Percentiles rank a stretch among this genome's conserved stretches.
Evolutionary conservation across 2,888 invertebrate genomes (phyloP).

Genomic region (Thumatha senex): DNA sequence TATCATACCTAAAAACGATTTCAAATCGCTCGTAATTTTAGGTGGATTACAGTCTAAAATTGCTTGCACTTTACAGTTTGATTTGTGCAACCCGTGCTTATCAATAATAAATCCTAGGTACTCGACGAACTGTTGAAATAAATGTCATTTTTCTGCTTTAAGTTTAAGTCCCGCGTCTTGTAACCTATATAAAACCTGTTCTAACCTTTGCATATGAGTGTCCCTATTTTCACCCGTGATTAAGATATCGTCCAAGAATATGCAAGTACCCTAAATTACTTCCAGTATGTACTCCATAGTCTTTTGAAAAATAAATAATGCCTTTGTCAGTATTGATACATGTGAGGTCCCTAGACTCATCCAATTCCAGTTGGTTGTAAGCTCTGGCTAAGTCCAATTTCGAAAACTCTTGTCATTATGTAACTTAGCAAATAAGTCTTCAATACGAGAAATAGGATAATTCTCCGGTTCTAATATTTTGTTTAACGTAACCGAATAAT

Average conservation of each 20-base stretch:
- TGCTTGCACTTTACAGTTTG: background rate
- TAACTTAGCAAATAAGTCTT: conserved; percentile 30
- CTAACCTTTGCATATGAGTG: too few species aligned
- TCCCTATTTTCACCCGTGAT: background rate
- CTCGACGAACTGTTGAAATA: background rate
- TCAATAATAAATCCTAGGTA: conserved; percentile 13
- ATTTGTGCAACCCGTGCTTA: conserved; percentile 5
- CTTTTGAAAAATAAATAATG: conserved; percentile 48
- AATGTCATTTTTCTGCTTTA: conserved; percentile 2
- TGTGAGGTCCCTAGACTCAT: conserved; percentile 17
- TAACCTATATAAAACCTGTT: background rate
- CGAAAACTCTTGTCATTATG: conserved; percentile 11
- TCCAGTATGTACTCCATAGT: conserved; percentile 36
- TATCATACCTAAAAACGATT: background rate
- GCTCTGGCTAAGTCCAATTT: conserved; percentile 15
- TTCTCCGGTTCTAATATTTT: conserved; percentile 12
- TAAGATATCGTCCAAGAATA: background rate
- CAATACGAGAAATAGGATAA: conserved; percentile 31
- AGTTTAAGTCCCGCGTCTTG: background rate
- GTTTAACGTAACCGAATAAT: background rate
- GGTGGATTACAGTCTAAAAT: background rate
- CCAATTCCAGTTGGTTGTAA: conserved; percentile 19
- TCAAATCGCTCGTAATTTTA: background rate
- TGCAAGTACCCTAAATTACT: background rate
- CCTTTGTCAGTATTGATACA: conserved; percentile 41